Conservation (phyloP, 2,113 vertebrate genomes). For the Pandion haliaetus region DNA sequence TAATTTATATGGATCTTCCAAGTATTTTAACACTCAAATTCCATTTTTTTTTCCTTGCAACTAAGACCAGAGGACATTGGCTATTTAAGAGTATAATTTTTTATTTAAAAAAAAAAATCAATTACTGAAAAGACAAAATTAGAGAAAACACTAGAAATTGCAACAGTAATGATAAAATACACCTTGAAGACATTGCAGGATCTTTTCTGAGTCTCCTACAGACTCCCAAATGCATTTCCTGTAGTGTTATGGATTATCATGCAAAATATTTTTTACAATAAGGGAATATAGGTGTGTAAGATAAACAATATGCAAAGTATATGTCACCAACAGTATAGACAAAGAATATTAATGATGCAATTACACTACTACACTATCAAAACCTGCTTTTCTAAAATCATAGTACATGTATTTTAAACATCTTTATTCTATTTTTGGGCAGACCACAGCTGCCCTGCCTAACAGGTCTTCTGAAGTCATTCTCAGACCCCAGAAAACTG, state of each 20-base stretch:
- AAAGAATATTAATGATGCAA: not conserved
- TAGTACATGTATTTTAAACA: not conserved
- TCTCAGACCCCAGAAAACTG: not conserved
- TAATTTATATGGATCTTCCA: not conserved
- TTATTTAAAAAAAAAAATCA: not conserved
- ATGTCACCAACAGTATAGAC: not conserved
- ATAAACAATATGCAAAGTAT: not conserved
- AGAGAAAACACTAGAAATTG: not conserved
- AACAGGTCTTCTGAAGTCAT: not conserved
- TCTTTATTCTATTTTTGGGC: not conserved
- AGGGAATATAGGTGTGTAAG: not conserved
- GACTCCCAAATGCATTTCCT: not conserved
- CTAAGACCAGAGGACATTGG: not conserved
- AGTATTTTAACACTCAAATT: not conserved
- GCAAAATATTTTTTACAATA: not conserved
- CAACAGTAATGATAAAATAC: not conserved
- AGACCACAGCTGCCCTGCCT: not conserved
- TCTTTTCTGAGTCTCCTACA: not conserved
- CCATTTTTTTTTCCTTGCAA: not conserved
- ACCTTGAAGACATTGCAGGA: not conserved
- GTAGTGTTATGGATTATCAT: not conserved
- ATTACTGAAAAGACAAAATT: not conserved
- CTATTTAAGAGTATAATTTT: not conserved
- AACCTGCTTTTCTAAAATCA: not conserved
- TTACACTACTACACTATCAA: not conserved